phyloP scores from a whole-genome alignment of 2,888 invertebrate genomes.

The Plebejus argus region DNA sequence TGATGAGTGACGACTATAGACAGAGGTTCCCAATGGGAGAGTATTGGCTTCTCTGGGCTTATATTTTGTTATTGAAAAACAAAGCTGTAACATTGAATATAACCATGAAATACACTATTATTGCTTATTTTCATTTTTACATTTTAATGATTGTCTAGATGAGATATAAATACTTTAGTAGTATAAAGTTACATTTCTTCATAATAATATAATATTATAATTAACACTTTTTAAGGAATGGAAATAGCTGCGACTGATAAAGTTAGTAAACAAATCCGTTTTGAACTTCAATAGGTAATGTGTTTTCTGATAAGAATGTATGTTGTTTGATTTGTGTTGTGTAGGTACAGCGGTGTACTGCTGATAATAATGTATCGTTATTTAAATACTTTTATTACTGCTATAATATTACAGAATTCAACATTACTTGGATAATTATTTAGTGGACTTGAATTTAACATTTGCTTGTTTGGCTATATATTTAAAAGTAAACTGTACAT shows the following conservation, averaged over 20 bases:
- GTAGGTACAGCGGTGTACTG: neutral
- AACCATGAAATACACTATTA: too few relatives aligned
- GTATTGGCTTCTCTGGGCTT: too few relatives aligned
- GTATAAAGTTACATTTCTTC: too few relatives aligned
- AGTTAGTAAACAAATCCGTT: constrained; percentile 17
- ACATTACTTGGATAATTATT: neutral
- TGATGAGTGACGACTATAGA: too few relatives aligned
- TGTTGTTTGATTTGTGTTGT: constrained; percentile 24
- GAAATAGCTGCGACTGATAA: constrained; percentile 10
- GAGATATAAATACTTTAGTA: too few relatives aligned
- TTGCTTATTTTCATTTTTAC: too few relatives aligned
- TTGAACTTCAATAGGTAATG: constrained; percentile 25
- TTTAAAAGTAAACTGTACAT: too few relatives aligned
- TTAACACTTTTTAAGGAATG: neutral
- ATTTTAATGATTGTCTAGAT: too few relatives aligned
- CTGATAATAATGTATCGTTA: constrained; percentile 11
- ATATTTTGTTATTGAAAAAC: too few relatives aligned
- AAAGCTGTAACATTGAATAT: too few relatives aligned
- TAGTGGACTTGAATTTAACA: neutral
- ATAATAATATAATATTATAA: too few relatives aligned
- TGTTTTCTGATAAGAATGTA: constrained; percentile 21
- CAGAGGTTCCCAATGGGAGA: too few relatives aligned
- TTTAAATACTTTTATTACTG: constrained; percentile 12
- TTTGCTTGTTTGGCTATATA: neutral
- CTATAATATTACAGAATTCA: neutral